These are phyloP conservation scores for Lissocephala sabroskyi DNA, from an alignment of 2,888 invertebrate genomes.

Conservation along the genomic window DNA sequence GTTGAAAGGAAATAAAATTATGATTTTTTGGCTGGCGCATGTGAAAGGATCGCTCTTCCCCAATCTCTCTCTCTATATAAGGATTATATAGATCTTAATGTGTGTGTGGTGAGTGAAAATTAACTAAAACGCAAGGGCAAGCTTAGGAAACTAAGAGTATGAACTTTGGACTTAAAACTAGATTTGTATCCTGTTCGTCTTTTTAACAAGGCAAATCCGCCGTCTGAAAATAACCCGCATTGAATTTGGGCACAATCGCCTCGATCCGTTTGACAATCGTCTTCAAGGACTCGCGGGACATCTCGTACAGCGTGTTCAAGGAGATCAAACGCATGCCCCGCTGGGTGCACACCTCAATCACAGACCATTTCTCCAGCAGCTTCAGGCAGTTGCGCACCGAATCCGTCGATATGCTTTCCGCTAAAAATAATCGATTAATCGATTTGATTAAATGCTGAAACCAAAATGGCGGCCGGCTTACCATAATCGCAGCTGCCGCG, in stretches of 20 bases:
- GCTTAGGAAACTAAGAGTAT: conserved; percentile 35
- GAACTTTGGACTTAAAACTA: conserved; percentile 32
- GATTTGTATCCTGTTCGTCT: too few species aligned
- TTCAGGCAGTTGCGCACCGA: conserved; percentile 89
- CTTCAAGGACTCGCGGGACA: conserved; percentile 65
- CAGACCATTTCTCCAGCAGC: conserved; percentile 85
- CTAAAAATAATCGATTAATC: conserved; percentile 75
- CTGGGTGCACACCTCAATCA: conserved; percentile 77
- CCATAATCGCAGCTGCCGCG: conserved; percentile 77
- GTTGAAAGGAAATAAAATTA: too few species aligned
- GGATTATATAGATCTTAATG: too few species aligned
- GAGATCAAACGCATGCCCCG: conserved; percentile 72
- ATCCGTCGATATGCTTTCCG: conserved; percentile 90
- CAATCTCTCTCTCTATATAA: too few species aligned
- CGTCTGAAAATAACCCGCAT: conserved; percentile 31
- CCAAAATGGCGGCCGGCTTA: conserved; percentile 63
- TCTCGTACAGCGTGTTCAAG: conserved; percentile 72
- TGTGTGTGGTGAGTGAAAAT: too few species aligned
- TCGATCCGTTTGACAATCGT: conserved; percentile 67
- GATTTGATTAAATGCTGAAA: not conserved
- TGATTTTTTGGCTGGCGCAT: too few species aligned
- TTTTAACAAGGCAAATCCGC: too few species aligned
- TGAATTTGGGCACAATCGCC: conserved; percentile 63
- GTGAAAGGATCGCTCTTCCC: too few species aligned
- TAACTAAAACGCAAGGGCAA: too few species aligned